phyloP scores from a whole-genome alignment of 92 coral and sea anemone species.

The Zoanthus sociatus region DNA sequence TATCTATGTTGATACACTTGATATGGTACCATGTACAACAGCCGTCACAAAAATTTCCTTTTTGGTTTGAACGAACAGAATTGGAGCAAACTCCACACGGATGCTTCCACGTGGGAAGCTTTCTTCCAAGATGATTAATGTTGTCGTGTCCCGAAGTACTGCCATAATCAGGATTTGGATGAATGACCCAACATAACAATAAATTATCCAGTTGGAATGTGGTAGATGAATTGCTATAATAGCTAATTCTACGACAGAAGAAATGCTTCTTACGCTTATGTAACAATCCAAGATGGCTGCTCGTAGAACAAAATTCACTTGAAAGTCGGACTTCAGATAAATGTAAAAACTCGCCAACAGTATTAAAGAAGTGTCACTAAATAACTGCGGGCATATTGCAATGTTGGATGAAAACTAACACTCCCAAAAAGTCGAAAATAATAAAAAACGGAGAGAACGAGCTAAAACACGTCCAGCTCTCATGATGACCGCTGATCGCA shows the following conservation, averaged over 20 bases:
- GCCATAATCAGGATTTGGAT: not conserved
- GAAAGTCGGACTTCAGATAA: not conserved
- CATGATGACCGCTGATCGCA: not conserved
- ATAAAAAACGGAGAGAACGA: not conserved
- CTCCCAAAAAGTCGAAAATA: not conserved
- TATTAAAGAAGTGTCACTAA: not conserved
- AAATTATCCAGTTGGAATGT: not conserved
- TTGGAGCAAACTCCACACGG: not conserved
- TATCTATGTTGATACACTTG: conserved; percentile 47
- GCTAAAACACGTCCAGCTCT: not conserved
- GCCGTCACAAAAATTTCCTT: conserved; percentile 5
- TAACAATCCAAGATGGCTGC: not conserved
- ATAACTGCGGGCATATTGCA: not conserved
- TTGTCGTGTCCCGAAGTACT: conserved; percentile 15
- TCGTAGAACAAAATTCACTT: not conserved
- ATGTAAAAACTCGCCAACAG: not conserved
- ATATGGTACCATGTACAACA: conserved; percentile 48
- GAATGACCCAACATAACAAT: not conserved
- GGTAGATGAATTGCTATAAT: conserved; percentile 42
- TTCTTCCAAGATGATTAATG: not conserved
- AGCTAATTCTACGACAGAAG: conserved; percentile 43
- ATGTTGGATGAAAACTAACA: not conserved
- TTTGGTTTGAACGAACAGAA: conserved; percentile 53
- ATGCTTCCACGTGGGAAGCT: too few relatives aligned
- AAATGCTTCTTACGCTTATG: conserved; percentile 44